Base-by-base conservation (phyloP, 1,140 invertebrate species). In the Neoseiulus cucumeris region DNA sequence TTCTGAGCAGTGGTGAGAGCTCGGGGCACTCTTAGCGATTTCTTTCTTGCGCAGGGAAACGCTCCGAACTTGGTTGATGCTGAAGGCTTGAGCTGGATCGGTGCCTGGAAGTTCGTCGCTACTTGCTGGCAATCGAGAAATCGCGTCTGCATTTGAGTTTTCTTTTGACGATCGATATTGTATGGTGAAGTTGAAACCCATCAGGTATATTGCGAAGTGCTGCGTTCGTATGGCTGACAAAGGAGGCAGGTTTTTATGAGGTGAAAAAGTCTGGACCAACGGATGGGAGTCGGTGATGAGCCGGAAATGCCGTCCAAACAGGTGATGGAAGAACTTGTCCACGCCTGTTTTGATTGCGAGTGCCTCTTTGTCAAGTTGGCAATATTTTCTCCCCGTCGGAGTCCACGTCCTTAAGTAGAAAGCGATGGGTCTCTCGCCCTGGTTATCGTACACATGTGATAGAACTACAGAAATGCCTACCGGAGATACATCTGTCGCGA, bases 301-400 rank as follows among this genome's bases (percentile, higher is more conserved):
- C 17, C 68, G 64, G 68, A 82, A 82, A 18, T 72, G 59, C 64
- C 71, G 69, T 22, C 75, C 80, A 71, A 71, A 77, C 2, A 80
- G 55, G 69, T 78, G 82, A 41, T 78, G 69, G 39, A 79, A 73
- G 71, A 82, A 82, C 70, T 78, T 77, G 65, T 75, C 74, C 4
- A 82, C 73, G 5, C 74, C 76, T 75, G 76, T n/a, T n/a, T n/a
- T n/a, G n/a, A n/a, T n/a, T n/a, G n/a, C n/a, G n/a, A n/a, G n/a
- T n/a, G n/a, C n/a, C 72, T 83, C 79, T 69, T 76, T 79, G 33
- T 83, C 78, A 30, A 80, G 76, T 67, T 78, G 76, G 12, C 74
- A 67, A 64, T 81, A 80, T 64, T 76, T 79, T 69, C 72, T 68
- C 69, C 81, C 75, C 4, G 76, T 69, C 39, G 70, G 45, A n/a